Conservation (phyloP, 2,113 vertebrate genomes). For the Misgurnus anguillicaudatus region DNA sequence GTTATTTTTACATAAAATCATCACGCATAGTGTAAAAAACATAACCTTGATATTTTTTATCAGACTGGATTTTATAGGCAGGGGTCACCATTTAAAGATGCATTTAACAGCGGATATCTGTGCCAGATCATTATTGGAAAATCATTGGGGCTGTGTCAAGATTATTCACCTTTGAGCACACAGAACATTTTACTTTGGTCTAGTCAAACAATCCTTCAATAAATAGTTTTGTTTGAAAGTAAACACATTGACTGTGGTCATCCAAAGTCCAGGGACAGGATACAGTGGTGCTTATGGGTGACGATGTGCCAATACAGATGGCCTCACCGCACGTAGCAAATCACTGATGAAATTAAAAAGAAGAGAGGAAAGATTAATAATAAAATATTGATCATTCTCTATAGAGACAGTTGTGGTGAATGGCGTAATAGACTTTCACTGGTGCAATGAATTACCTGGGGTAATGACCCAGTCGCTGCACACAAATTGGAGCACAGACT, state of each 20-base stretch:
- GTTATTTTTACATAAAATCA: no score
- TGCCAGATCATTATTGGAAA: slow-evolving; percentile 24
- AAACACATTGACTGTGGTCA: slow-evolving; percentile 38
- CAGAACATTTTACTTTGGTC: slow-evolving; percentile 42
- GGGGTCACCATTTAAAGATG: not conserved
- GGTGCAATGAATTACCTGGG: not conserved
- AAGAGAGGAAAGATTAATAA: not conserved
- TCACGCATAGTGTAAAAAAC: no score
- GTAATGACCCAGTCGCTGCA: slow-evolving; percentile 17
- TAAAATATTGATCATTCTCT: not conserved
- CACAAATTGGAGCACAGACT: slow-evolving; percentile 2
- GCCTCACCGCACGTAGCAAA: slow-evolving; percentile 9
- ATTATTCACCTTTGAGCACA: slow-evolving; percentile 43
- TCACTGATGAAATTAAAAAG: not conserved
- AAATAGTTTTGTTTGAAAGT: slow-evolving; percentile 40
- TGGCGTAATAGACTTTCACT: not conserved
- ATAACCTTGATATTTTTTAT: no score
- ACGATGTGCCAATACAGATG: not conserved
- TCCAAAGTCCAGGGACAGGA: slow-evolving; percentile 48
- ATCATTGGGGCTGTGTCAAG: slow-evolving; percentile 36
- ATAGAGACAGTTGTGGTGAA: not conserved
- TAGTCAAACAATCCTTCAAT: slow-evolving; percentile 44
- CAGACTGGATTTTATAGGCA: not conserved
- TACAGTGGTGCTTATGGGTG: slow-evolving; percentile 36
- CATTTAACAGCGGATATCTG: slow-evolving; percentile 4